Base-by-base conservation (phyloP, 2,113 vertebrate species). In the Casuarius casuarius region DNA sequence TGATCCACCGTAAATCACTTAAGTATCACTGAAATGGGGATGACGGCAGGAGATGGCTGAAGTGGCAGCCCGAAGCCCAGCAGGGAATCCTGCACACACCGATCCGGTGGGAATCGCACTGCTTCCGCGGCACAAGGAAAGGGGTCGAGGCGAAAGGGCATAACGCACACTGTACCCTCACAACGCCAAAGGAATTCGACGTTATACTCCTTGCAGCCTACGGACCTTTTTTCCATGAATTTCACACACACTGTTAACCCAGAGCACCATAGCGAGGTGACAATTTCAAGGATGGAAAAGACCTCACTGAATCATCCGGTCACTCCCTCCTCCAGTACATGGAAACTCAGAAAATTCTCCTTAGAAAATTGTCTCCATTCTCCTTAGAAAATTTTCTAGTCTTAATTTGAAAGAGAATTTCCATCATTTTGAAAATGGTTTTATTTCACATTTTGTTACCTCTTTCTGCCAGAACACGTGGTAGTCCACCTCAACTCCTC, bases 61-160 rank as follows among this genome's bases (percentile, higher is more conserved):
- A 18, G 20, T 3, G 54, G 13, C 1, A 7, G 40, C 42, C 38
- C 12, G 0, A 0, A 26, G 19, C 4, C 12, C 2, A 3, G 22
- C 5, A 5, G 19, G 38, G 33, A 81, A 10, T 33, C 20, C 38
- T 65, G 51, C 22, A 63, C 78, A 4, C 6, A 28, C 52, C 23
- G 52, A 73, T 18, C 33, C 7, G 17, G 42, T 8, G 35, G 54
- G 68, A 73, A 61, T 25, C 28, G n/a, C 28, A 3, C 19, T 12
- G 25, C 28, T 52, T 85, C 19, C 46, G 6, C 59, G 42, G 38
- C 62, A 44, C n/a, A 5, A 19, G 29, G 49, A n/a, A 89, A 14
- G 62, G 40, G 54, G 17, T 48, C 62, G 3, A 23, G 61, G 25
- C 33, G 38, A 23, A 46, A 12, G 23, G 12, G 56, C 25, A 15